phyloP scores from a whole-genome alignment of 2,113 vertebrate species.

The Muscicapa adusta region DNA sequence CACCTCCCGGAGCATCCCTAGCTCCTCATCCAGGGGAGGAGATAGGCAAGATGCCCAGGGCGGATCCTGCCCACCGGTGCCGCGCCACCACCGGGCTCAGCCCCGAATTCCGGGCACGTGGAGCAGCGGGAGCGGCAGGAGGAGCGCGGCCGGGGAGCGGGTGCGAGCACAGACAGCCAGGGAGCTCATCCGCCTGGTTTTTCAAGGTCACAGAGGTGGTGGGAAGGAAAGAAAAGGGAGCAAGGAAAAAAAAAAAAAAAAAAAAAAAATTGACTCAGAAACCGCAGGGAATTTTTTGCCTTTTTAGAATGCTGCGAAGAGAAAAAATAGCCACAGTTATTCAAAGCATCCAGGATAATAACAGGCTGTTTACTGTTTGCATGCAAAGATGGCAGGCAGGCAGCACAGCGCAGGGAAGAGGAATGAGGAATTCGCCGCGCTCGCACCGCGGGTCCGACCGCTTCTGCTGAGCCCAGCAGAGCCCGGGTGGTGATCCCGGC shows the following conservation, averaged over 20 bases:
- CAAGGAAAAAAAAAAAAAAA: not conserved
- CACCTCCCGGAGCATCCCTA: not conserved
- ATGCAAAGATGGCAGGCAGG: conserved; percentile 64
- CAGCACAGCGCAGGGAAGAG: conserved; percentile 31
- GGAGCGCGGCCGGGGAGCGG: rapidly evolving
- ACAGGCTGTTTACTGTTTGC: conserved; percentile 70
- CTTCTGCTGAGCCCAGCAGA: conserved; percentile 15
- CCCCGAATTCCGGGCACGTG: rapidly evolving
- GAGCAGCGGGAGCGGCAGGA: rapidly evolving
- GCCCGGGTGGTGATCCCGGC: rapidly evolving
- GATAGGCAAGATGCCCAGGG: not conserved
- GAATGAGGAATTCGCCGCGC: conserved; percentile 31
- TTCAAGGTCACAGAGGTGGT: conserved; percentile 57
- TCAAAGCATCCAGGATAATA: conserved; percentile 73
- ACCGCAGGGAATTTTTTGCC: conserved; percentile 69
- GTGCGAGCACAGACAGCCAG: not conserved
- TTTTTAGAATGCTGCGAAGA: conserved; percentile 75
- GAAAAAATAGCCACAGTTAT: conserved; percentile 70
- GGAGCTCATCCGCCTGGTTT: not conserved
- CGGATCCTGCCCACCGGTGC: rapidly evolving
- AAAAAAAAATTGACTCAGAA: conserved; percentile 67
- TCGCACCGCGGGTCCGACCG: not conserved
- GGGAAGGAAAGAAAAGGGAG: conserved; percentile 56
- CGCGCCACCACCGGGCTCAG: not conserved
- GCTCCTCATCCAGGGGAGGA: not conserved